Evolutionary conservation across 1,140 invertebrate species (phyloP), one percentile per base, ranked within the genome.

Genomic region (Saccostrea echinata): DNA sequence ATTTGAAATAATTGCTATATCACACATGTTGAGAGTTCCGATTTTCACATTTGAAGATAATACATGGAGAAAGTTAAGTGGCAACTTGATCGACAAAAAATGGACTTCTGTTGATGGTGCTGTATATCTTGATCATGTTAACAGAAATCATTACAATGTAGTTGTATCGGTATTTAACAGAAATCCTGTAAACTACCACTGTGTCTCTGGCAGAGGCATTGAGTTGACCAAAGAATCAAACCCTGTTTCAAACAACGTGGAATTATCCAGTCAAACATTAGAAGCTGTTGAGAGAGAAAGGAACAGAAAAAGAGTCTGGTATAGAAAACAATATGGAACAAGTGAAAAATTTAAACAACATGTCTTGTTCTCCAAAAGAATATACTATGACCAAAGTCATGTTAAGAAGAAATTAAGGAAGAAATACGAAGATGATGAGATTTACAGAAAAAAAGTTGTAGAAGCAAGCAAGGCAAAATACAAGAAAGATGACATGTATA

Each of bases 91-190:
- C n/a, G 71, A 76, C 30, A 33, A 76, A 76, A 21, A 76, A 21
- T 27, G 30, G n/a, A 24, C 24, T 76, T 24, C 71, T 21, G 24
- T 27, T 21, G 30, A 76, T 21, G 30, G 24, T 21, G 30, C n/a
- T 24, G 24, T 76, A 76, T 76, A 27, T 24, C 30, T 76, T 24
- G 71, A 76, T 33, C 13, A 76, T 76, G n/a, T n/a, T n/a, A n/a
- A n/a, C n/a, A n/a, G 71, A 27, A 76, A 76, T 76, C 71, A 76
- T 33, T 76, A 76, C 71, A 33, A 76, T 33, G 71, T 76, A 27
- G 71, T 76, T 13, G n/a, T 76, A 13, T 76, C 71, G 24, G 24
- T 76, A 13, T 13, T 61, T 13, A 12, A 61, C 12, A 12, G 57
- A 61, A 61, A 61, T 12, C 12, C 12, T 13, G n/a, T 13, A 61